phyloP scores from a whole-genome alignment of 2,113 vertebrate genomes.

The Bubalus kerabau region DNA sequence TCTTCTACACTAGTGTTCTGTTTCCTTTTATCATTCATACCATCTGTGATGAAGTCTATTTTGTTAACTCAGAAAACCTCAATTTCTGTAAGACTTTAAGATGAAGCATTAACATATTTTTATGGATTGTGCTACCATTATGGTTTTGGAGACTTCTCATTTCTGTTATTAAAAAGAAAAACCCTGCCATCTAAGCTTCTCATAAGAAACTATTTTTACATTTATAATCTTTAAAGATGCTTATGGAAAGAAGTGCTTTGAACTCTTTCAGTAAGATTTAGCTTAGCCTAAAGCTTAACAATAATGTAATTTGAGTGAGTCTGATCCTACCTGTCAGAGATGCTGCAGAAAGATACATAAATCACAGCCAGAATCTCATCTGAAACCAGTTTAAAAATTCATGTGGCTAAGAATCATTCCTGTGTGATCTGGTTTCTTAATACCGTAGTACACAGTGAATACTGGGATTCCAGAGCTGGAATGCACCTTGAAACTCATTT shows the following conservation, averaged over 20 bases:
- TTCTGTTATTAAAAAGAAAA: conserved; percentile 72
- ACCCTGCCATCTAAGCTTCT: conserved; percentile 62
- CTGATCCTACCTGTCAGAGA: conserved; percentile 68
- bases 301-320: conserved; percentile 64
- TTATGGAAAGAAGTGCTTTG: conserved; percentile 72
- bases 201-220: conserved; percentile 71
- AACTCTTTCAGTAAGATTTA: conserved; percentile 66
- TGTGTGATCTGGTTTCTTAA: conserved; percentile 50
- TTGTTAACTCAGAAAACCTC: conserved; percentile 75
- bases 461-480: neutral
- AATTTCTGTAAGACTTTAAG: conserved; percentile 72
- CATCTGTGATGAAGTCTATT: conserved; percentile 70
- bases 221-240: conserved; percentile 75
- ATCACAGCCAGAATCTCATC: conserved; percentile 57
- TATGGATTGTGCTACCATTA: conserved; percentile 65
- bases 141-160: conserved; percentile 61
- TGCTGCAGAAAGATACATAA: conserved; percentile 59
- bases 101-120: conserved; percentile 70
- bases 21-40: conserved; percentile 62
- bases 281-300: conserved; percentile 67
- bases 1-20: conserved; percentile 28
- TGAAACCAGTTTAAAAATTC: conserved; percentile 57
- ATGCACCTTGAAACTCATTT: neutral
- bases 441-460: neutral
- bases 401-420: conserved; percentile 38